phyloP scores from a whole-genome alignment of 2,888 invertebrate species.

The Andrena bicolor region DNA sequence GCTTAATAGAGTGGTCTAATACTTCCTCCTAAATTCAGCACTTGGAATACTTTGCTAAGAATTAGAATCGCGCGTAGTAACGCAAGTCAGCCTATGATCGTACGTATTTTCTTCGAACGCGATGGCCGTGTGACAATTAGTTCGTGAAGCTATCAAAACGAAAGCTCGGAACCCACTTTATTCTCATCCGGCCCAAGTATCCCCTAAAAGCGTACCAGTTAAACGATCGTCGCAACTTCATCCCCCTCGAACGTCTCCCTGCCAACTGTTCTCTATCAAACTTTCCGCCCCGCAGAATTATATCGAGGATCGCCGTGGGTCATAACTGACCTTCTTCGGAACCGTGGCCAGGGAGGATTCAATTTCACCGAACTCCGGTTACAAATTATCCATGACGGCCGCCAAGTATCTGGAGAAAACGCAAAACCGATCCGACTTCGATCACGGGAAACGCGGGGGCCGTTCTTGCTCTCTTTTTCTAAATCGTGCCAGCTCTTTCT shows the following conservation, averaged over 20 bases:
- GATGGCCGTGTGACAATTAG: slow-evolving; percentile 18
- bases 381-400: slow-evolving; percentile 32
- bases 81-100: too few relatives aligned
- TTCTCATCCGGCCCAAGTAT: slow-evolving; percentile 16
- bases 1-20: too few relatives aligned
- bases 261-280: slow-evolving; percentile 47
- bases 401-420: slow-evolving; percentile 18
- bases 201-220: slow-evolving; percentile 2
- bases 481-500: not conserved
- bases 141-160: slow-evolving; percentile 1
- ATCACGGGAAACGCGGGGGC: not conserved
- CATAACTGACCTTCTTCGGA: slow-evolving; percentile 33
- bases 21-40: too few relatives aligned
- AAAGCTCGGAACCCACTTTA: slow-evolving; percentile 29
- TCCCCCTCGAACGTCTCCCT: not conserved
- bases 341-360: slow-evolving; percentile 25
- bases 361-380: slow-evolving; percentile 31
- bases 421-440: slow-evolving; percentile 7
- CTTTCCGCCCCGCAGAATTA: slow-evolving; percentile 39
- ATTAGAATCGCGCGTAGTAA: not conserved
- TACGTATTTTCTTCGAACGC: not conserved
- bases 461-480: not conserved
- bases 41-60: too few relatives aligned
- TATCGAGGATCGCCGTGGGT: slow-evolving; percentile 46
- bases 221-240: slow-evolving; percentile 37